A percentile compares a stretch with the other conserved stretches of the same genome.
phyloP scores from a whole-genome alignment of 1,140 invertebrate species.

The Heliothis virescens region DNA sequence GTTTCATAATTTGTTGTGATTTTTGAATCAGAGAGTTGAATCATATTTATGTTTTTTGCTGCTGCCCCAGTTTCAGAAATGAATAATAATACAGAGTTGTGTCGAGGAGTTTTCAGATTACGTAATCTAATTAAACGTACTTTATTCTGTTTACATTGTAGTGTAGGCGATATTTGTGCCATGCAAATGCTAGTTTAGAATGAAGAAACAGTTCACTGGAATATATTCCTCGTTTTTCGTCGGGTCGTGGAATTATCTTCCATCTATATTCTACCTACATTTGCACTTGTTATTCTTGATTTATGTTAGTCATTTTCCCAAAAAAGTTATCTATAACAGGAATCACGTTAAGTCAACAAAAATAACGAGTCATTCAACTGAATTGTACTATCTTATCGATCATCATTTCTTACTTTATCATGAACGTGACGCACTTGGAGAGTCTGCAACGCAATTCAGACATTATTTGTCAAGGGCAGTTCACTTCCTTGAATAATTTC shows the following conservation, averaged over 20 bases:
- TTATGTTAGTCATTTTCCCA: not conserved
- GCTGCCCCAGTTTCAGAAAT: not conserved
- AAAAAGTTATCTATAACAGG: not conserved
- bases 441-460: slow-evolving; percentile 19
- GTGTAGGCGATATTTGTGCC: slow-evolving; percentile 4
- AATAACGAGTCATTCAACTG: slow-evolving; percentile 17
- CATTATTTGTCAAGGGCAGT: slow-evolving; percentile 24
- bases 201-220: not conserved
- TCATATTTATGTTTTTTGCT: no score
- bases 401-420: slow-evolving; percentile 5
- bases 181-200: not conserved
- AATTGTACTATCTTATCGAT: slow-evolving; percentile 14
- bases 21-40: no score
- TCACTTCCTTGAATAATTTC: slow-evolving; percentile 15
- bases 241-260: no score
- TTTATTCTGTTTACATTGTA: not conserved
- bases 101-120: not conserved
- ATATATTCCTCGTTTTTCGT: no score
- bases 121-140: not conserved
- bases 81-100: not conserved
- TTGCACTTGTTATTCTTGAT: not conserved
- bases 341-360: not conserved
- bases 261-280: not conserved
- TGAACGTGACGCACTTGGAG: not conserved
- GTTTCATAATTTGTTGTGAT: no score